Conservation (phyloP, 2,797 vertebrate species). For the Sciaenops ocellatus region DNA sequence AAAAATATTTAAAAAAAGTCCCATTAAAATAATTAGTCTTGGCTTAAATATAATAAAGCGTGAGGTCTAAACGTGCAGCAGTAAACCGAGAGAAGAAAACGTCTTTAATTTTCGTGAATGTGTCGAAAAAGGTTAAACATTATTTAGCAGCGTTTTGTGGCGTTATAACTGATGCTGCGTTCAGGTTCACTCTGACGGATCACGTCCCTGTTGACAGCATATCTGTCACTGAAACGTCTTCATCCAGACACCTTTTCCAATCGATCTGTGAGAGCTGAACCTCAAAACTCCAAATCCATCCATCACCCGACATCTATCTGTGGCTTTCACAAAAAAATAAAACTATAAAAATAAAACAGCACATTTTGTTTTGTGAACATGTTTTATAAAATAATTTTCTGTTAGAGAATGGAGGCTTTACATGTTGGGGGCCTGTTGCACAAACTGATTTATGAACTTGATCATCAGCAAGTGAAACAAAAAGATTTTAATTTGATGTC, state of each 20-base stretch:
- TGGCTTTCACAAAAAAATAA: neutral
- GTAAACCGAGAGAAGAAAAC: neutral
- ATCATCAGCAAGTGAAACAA: conserved; percentile 9
- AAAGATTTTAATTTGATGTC: neutral
- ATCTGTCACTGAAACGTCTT: conserved; percentile 90
- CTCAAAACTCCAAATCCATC: conserved; percentile 10
- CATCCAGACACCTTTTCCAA: conserved; percentile 85
- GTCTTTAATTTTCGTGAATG: neutral
- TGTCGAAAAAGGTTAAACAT: conserved; percentile 4
- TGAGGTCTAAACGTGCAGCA: neutral
- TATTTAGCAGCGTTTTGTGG: no score
- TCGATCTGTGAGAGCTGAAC: conserved; percentile 78
- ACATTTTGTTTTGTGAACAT: neutral
- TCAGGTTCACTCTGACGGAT: conserved; percentile 60
- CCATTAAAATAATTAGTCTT: conserved; percentile 1
- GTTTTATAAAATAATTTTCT: conserved; percentile 47
- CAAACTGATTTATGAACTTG: conserved; percentile 54
- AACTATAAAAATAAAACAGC: no score
- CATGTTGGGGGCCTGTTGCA: conserved; percentile 55
- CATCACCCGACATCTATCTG: neutral
- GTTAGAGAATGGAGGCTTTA: conserved; percentile 9
- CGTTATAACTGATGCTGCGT: conserved; percentile 57
- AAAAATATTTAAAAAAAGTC: neutral
- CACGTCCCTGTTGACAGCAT: conserved; percentile 84
- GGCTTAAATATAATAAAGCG: neutral